Base-by-base conservation (phyloP, 2,888 invertebrate species). In the Ypsolopha sequella region DNA sequence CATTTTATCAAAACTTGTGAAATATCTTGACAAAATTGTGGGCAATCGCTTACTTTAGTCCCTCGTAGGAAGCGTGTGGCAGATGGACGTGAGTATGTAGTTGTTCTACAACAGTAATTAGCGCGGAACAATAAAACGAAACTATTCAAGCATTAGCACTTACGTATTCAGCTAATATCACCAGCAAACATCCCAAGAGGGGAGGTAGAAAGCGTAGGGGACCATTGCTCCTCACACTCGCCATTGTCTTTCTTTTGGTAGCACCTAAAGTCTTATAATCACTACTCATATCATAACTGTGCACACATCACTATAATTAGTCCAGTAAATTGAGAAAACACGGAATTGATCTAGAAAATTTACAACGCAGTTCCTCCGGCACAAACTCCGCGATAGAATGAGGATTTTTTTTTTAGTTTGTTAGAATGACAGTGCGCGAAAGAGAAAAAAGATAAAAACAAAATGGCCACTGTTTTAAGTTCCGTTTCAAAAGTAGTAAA, bases 211-310 rank as follows among this genome's bases (percentile, higher is more conserved):
- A 71, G 68, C 70, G 68, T 60, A 64, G 65, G 57, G 65, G 59
- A 60, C 64, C 60, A 58, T 61, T 64, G 58, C 58, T 61, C 60
- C 60, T 64, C 56, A 59, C 60, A 58, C 64, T 69, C 61, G 70
- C 72, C 80, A 80, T 80, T 64, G 65, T 67, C 60, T 56, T 55
- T 55, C 67, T 69, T 65, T 61, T 58, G 14, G 36, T 50, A 65
- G 59, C 56, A 65, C 67, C 71, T 72, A 56, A 65, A 55, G 54
- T 60, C 57, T 58, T 53, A 58, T 57, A 62, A 46, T 53, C 63
- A 65, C 57, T 63, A 64, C 70, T 73, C 75, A 76, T 76, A 78
- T 70, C 77, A 74, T 76, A 76, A 60, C 73, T 70, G 61, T 44
- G 62, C 55, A 60, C 48, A 43, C 46, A 50, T 50, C 45, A 45